phyloP scores from a whole-genome alignment of 2,113 vertebrate species.

The Porphyrio hochstetteri region DNA sequence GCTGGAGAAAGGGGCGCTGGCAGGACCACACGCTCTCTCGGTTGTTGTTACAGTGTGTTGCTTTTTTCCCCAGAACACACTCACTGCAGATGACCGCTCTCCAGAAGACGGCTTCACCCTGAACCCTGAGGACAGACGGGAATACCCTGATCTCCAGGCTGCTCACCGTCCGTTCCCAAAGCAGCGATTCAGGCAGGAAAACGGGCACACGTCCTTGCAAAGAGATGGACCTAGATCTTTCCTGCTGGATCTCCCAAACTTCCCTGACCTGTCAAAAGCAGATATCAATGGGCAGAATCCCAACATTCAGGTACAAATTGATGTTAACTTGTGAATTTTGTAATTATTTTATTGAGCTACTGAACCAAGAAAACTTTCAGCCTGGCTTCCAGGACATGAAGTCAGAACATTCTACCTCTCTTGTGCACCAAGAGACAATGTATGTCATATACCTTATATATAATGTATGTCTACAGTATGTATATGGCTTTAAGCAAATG shows the following conservation, averaged over 20 bases:
- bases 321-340: not conserved
- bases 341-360: not conserved
- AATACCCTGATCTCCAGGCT: constrained; percentile 77
- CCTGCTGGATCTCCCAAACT: constrained; percentile 93
- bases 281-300: constrained; percentile 97
- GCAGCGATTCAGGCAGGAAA: constrained; percentile 77
- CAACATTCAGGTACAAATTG: constrained; percentile 90
- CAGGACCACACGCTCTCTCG: not conserved
- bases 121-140: constrained; percentile 71
- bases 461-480: not conserved
- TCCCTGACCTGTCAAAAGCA: constrained; percentile 95
- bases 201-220: constrained; percentile 78
- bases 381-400: not conserved
- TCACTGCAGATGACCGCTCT: constrained; percentile 75
- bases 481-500: not conserved
- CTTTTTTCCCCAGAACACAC: constrained; percentile 74
- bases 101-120: constrained; percentile 72
- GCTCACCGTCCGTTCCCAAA: constrained; percentile 78
- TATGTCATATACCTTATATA: not conserved
- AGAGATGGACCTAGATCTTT: constrained; percentile 89
- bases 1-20: fast-evolving
- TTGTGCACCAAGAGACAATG: not conserved
- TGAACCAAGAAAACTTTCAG: not conserved
- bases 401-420: not conserved
- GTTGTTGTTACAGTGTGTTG: not conserved